Base-by-base conservation (phyloP, 2,888 invertebrate genomes). In the Acanthoscelides obtectus region DNA sequence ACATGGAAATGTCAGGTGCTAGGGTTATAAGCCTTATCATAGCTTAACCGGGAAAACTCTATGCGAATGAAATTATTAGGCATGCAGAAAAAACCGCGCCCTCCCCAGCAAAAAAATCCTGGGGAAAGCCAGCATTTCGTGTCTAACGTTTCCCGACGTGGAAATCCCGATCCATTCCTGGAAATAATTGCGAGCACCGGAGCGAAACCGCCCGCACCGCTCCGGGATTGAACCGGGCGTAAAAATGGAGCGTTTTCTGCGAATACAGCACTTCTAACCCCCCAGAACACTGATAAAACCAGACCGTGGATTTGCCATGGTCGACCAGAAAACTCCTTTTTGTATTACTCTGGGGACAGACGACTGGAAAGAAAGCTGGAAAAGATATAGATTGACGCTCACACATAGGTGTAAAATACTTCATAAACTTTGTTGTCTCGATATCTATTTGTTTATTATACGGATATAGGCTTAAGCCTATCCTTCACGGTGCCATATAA, bases 181-280 rank as follows among this genome's bases (percentile, higher is more conserved):
- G 45, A 45, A 45, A 45, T 45, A 45, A 45, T 45, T 45, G 45
- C 45, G 45, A 45, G 45, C 45, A 45, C 45, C 45, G 45, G 45
- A 45, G 45, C 45, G 67, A 67, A 21, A 68, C 68, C 22, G 68
- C 20, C 22, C 20, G 17, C 76, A 80, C 79, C 76, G 79, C 79
- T 79, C 80, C 80, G 74, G 78, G 80, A 75, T 81, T 80, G 79
- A 77, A 45, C 45, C 12, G 75, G 78, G 75, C 72, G 76, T 77
- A 81, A 80, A 80, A 81, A 80, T 80, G 80, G 77, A 77, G 74
- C 75, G 75, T 76, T 82, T 83, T 81, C 81, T 83, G 83, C 83
- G 81, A 81, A 82, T 82, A 83, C 83, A 84, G 83, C 83, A 81
- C 77, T 83, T 83, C 81, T 80, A 83, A 82, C 83, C 82, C 81